Evolutionary conservation across 1,140 invertebrate species (phyloP).

Genomic region (Helicorthomorpha holstii): DNA sequence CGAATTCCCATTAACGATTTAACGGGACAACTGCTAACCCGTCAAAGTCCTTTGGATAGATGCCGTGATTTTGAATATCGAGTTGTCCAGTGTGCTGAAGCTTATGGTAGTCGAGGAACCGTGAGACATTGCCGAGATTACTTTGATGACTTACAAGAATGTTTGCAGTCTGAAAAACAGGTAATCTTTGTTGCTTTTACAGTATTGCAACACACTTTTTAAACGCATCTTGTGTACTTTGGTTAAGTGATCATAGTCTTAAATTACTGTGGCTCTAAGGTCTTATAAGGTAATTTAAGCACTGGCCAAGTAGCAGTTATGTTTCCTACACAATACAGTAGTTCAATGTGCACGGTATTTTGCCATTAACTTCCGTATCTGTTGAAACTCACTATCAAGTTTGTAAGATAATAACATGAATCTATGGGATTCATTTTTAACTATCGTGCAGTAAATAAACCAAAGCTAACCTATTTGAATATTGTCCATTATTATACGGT

Average conservation of each 20-base stretch:
- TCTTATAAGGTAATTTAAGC: not conserved
- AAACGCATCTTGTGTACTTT: no score
- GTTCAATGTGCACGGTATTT: not conserved
- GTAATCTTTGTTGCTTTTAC: constrained; percentile 10
- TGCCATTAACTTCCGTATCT: not conserved
- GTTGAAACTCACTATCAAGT: not conserved
- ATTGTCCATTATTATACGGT: not conserved
- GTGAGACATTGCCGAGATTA: constrained; percentile 35
- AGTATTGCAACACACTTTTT: not conserved
- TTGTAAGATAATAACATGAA: not conserved
- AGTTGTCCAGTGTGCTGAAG: constrained; percentile 50
- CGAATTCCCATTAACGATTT: constrained; percentile 47
- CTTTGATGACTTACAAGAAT: constrained; percentile 47
- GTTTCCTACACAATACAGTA: not conserved
- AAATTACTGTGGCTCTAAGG: no score
- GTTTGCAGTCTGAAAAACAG: constrained; percentile 37
- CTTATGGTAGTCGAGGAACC: constrained; percentile 43
- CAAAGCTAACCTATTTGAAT: not conserved
- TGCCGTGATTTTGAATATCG: constrained; percentile 46
- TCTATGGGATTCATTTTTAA: no score
- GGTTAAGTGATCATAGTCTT: no score
- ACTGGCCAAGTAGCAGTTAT: not conserved
- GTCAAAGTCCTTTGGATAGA: constrained; percentile 35
- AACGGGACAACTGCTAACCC: constrained; percentile 36
- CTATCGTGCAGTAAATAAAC: not conserved